Evolutionary conservation across 1,140 invertebrate species (phyloP).

Genomic region (Metopolophium dirhodum): DNA sequence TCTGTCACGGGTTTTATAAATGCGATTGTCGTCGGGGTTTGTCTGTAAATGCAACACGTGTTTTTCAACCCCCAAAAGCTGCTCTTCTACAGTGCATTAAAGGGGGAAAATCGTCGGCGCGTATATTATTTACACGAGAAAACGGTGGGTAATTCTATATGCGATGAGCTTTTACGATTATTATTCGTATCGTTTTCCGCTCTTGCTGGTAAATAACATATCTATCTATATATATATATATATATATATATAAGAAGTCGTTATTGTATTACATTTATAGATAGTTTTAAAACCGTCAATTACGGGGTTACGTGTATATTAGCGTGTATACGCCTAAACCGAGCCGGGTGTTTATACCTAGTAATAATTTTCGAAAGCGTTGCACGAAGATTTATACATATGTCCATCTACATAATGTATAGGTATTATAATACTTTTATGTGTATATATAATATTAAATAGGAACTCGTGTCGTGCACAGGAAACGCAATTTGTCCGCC

Average conservation of each 20-base stretch:
- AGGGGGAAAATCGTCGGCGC: constrained; percentile 16
- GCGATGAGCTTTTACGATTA: constrained; percentile 34
- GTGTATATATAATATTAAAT: not conserved
- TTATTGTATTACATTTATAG: not conserved
- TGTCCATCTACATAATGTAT: constrained; percentile 1
- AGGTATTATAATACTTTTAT: not conserved
- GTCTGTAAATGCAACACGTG: constrained; percentile 37
- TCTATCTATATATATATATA: not conserved
- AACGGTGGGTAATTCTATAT: not conserved
- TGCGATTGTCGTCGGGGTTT: constrained; percentile 44
- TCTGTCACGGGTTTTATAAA: constrained; percentile 18
- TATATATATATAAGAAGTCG: not conserved
- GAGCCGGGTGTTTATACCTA: not conserved
- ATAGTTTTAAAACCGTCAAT: not conserved
- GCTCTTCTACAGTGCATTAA: constrained; percentile 8
- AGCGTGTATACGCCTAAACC: not conserved
- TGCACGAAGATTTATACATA: not conserved
- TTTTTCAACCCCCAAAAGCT: constrained; percentile 54
- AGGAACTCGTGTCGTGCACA: not conserved
- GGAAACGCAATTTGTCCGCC: not conserved
- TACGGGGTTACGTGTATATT: not conserved
- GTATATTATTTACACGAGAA: constrained; percentile 26
- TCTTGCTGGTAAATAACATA: no score
- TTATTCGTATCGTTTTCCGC: not conserved
- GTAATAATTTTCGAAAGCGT: constrained; percentile 13